Conservation (phyloP, 2,888 invertebrate species). For the Leptopilina myrica region DNA sequence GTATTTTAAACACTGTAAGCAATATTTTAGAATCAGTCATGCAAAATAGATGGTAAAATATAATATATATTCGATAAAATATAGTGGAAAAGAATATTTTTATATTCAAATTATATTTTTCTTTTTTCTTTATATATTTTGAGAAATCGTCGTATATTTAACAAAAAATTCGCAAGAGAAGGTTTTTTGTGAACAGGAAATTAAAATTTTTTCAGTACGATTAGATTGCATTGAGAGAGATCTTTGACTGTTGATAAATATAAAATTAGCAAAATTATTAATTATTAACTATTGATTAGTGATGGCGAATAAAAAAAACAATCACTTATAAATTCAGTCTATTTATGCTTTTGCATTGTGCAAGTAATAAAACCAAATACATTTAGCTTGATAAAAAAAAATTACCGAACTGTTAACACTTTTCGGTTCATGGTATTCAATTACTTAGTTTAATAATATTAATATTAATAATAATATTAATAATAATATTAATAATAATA, state of each 20-base stretch:
- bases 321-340: constrained; percentile 1
- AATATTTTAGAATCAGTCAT: background rate
- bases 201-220: background rate
- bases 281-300: background rate
- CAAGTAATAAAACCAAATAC: constrained; percentile 1
- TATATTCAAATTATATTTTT: background rate
- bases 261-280: background rate
- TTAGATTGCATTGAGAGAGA: background rate
- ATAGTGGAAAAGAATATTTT: background rate
- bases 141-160: no score
- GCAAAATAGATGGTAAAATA: background rate
- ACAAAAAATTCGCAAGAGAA: background rate
- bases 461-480: no score
- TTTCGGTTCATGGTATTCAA: background rate
- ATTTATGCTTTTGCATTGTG: constrained; percentile 7
- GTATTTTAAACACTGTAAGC: background rate
- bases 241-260: background rate
- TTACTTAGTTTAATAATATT: background rate
- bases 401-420: background rate
- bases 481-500: no score
- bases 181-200: background rate
- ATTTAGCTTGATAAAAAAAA: constrained; percentile 12
- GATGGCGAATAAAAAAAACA: background rate
- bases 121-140: no score
- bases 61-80: background rate